Conservation (phyloP, 1,140 invertebrate species). For the Brachionus angularis region DNA sequence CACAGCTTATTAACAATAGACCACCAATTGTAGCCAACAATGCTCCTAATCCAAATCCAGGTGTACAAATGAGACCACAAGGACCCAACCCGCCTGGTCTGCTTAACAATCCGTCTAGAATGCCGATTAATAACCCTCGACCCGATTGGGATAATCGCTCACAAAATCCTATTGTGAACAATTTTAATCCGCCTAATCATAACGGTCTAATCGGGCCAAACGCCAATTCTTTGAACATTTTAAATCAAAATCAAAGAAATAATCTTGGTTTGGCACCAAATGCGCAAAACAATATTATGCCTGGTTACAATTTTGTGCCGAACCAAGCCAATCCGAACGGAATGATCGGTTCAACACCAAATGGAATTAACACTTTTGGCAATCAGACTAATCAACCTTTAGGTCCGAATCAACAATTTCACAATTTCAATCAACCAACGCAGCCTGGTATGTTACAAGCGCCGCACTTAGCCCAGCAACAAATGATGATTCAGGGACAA, state of each 20-base stretch:
- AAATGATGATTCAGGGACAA: not conserved
- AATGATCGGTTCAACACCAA: not conserved
- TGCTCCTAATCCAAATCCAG: not conserved
- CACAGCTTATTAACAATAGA: constrained; percentile 48
- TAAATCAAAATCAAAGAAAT: not conserved
- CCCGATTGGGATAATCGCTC: constrained; percentile 74
- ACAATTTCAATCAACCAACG: not conserved
- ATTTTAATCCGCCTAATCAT: constrained; percentile 43
- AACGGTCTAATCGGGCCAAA: not conserved
- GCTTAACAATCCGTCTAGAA: constrained; percentile 57
- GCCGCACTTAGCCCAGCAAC: not conserved
- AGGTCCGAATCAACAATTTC: not conserved
- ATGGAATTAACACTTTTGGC: no score
- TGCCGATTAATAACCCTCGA: constrained; percentile 61
- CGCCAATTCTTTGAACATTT: not conserved
- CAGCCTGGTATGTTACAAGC: not conserved
- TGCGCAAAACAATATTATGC: constrained; percentile 46
- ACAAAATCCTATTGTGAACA: constrained; percentile 46
- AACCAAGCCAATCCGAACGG: not conserved
- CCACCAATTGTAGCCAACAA: constrained; percentile 61
- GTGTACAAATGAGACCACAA: constrained; percentile 46
- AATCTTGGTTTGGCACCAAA: no score
- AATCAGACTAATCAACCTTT: not conserved
- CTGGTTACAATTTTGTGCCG: not conserved
- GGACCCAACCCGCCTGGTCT: constrained; percentile 63